phyloP scores from a whole-genome alignment of 92 coral and sea anemone genomes.

The Paragorgia papillata region DNA sequence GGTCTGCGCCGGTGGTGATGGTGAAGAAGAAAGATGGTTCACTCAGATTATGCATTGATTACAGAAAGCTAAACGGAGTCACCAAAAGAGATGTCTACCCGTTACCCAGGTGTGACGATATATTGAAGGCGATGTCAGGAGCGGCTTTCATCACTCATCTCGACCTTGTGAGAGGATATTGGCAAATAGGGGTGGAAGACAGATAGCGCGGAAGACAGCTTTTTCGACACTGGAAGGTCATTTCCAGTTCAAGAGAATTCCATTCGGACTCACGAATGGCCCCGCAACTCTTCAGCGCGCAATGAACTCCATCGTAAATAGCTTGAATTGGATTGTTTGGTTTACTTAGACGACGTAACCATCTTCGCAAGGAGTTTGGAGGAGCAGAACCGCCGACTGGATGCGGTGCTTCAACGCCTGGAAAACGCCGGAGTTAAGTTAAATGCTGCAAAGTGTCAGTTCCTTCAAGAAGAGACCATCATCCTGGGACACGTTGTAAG shows the following conservation, averaged over 20 bases:
- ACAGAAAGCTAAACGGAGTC: background rate
- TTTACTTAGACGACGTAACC: constrained; percentile 14
- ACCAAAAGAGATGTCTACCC: background rate
- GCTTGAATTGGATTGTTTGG: constrained; percentile 21
- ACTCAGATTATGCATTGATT: background rate
- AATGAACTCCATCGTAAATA: background rate
- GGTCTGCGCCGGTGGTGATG: background rate
- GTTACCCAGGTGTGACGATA: too few relatives aligned
- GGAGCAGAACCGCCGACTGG: background rate
- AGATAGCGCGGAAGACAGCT: constrained; percentile 15
- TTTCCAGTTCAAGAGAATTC: constrained; percentile 25
- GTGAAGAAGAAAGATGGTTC: background rate
- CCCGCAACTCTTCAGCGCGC: constrained; percentile 20
- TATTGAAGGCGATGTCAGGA: background rate
- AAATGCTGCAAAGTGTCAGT: background rate
- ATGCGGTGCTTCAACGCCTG: background rate
- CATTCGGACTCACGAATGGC: constrained; percentile 18
- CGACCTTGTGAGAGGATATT: constrained; percentile 26
- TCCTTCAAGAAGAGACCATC: background rate
- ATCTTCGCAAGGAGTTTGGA: background rate
- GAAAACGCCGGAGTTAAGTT: constrained; percentile 7
- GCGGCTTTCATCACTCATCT: background rate
- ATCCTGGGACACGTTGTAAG: background rate
- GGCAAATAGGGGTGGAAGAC: constrained; percentile 20
- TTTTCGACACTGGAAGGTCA: constrained; percentile 26